Evolutionary conservation across 2,888 invertebrate genomes (phyloP).

Genomic region (Cristatella mucedo): DNA sequence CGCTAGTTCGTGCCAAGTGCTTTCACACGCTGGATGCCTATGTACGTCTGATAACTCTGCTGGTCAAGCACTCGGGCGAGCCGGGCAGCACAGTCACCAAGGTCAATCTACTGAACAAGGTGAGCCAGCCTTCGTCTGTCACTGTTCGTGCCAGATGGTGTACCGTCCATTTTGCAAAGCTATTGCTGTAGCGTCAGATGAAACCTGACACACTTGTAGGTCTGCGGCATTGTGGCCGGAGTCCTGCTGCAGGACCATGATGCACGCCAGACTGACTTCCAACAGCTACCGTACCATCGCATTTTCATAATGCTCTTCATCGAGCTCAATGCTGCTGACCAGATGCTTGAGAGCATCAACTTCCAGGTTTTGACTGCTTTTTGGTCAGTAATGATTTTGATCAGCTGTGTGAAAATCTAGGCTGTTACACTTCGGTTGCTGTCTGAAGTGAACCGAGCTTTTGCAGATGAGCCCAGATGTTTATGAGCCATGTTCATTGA

Average conservation of each 20-base stretch:
- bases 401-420: too few species aligned
- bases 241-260: slow-evolving; percentile 92
- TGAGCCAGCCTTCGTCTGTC: slow-evolving; percentile 35
- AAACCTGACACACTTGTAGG: slow-evolving; percentile 20
- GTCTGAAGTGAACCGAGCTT: too few species aligned
- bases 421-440: too few species aligned
- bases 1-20: slow-evolving; percentile 67
- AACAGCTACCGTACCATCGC: slow-evolving; percentile 91
- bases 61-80: slow-evolving; percentile 56
- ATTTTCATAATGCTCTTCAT: slow-evolving; percentile 89
- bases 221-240: slow-evolving; percentile 80
- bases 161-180: neutral
- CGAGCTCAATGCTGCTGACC: slow-evolving; percentile 74
- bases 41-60: slow-evolving; percentile 73
- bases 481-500: too few species aligned
- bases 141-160: neutral
- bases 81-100: slow-evolving; percentile 76
- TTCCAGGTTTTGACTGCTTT: slow-evolving; percentile 76
- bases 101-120: slow-evolving; percentile 86
- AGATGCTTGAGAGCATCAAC: slow-evolving; percentile 76
- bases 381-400: slow-evolving; percentile 45
- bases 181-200: neutral
- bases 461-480: too few species aligned
- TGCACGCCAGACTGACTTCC: slow-evolving; percentile 69
- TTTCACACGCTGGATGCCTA: slow-evolving; percentile 89